Percentiles rank a stretch among this genome's conserved stretches.
phyloP scores from a whole-genome alignment of 2,113 vertebrate genomes.

The Phaethornis superciliosus region DNA sequence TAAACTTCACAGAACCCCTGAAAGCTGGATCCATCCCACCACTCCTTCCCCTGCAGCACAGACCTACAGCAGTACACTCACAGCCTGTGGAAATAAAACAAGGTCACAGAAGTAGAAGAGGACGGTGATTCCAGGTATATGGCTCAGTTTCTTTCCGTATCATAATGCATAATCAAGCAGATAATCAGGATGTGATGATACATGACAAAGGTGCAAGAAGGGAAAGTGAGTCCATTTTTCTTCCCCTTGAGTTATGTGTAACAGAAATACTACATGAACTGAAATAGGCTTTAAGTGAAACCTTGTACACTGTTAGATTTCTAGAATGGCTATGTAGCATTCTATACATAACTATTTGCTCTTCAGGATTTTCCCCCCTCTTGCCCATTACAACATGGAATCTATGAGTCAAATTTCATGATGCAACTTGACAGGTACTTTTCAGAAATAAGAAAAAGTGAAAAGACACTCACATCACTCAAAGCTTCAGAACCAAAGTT shows the following conservation, averaged over 20 bases:
- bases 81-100: background rate
- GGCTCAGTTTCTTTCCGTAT: background rate
- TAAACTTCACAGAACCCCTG: background rate
- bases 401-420: background rate
- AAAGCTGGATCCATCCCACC: background rate
- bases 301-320: background rate
- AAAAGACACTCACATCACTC: slow-evolving; percentile 42
- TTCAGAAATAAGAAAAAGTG: background rate
- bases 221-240: background rate
- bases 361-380: background rate
- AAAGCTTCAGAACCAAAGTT: slow-evolving; percentile 30
- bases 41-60: background rate
- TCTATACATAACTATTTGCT: background rate
- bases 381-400: background rate
- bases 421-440: background rate
- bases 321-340: fast-evolving
- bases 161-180: background rate
- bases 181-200: background rate
- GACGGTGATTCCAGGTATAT: background rate
- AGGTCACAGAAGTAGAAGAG: background rate
- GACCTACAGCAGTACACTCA: background rate
- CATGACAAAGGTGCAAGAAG: background rate
- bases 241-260: fast-evolving
- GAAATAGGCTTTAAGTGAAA: background rate
- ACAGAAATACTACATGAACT: background rate